Base-by-base conservation (phyloP, 2,888 invertebrate genomes). In the Chironomus tentans region DNA sequence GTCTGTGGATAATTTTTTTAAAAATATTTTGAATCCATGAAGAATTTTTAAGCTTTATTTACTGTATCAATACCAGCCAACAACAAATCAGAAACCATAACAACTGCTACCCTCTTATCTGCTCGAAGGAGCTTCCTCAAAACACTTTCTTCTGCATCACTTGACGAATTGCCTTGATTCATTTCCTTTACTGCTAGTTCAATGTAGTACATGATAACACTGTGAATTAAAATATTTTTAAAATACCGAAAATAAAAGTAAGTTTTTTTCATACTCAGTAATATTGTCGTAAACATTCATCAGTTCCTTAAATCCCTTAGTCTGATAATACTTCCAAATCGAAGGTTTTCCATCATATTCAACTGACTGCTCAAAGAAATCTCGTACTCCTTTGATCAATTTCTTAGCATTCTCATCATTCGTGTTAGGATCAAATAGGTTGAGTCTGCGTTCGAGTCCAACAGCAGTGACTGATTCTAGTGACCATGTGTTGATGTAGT, bases 11-110 rank as follows among this genome's bases (percentile, higher is more conserved):
- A n/a, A n/a, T n/a, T n/a, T n/a, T n/a, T n/a, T n/a, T n/a, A n/a
- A 21, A 13, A n/a, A n/a, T n/a, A 24, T 24, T 3, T 24, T 24
- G 3, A n/a, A 24, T 24, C 2, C 22, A 3, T 24, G 2, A 24
- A 3, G 2, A 3, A 24, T n/a, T 24, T 24, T 24, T 24, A 24
- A 24, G 2, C 22, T 3, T 24, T 24, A 3, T 4, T 84, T 81
- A 90, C 88, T 77, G 87, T 87, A 80, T 89, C 89, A 18, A 89
- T 84, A 38, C 88, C 89, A 12, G 87, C 88, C 28, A 86, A 82
- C n/a, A 89, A 77, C 84, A 88, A 85, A 79, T 89, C 89, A 77
- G 86, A 81, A 1, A 87, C 86, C 86, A 87, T 88, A 3, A 86
- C 83, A 7, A 84, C 78, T 0, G 88, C 88, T 3, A 86, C 80